phyloP scores from a whole-genome alignment of 2,113 vertebrate genomes.

The Aegotheles bennettii region DNA sequence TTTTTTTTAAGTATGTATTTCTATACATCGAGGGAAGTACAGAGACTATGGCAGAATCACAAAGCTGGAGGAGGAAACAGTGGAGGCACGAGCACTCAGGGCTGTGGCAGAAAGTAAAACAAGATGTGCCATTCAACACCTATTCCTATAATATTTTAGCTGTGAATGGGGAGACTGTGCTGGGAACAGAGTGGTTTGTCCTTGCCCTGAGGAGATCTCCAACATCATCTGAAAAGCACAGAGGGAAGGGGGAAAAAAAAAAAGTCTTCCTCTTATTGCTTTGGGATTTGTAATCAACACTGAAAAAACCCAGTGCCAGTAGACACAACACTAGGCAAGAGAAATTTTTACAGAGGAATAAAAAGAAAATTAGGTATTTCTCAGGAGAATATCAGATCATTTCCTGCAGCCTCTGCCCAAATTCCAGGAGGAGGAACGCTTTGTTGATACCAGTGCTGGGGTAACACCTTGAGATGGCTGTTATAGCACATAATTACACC shows the following conservation, averaged over 20 bases:
- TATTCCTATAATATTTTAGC: neutral
- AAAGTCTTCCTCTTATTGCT: neutral
- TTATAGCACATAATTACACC: rapidly evolving
- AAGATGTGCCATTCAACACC: neutral
- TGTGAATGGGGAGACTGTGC: neutral
- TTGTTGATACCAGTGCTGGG: neutral
- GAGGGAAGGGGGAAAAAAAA: neutral
- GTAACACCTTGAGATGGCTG: neutral
- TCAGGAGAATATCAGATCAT: neutral
- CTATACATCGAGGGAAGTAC: neutral
- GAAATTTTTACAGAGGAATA: neutral
- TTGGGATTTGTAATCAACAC: neutral
- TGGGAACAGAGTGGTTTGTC: neutral
- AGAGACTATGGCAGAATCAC: neutral
- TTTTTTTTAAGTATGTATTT: neutral
- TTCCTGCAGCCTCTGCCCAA: neutral
- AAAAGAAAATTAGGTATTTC: neutral
- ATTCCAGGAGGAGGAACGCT: neutral
- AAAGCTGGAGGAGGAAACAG: neutral
- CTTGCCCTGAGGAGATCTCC: neutral
- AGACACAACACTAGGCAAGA: neutral
- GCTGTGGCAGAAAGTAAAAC: neutral
- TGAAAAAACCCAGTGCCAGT: neutral
- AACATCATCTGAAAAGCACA: neutral
- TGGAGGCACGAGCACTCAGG: neutral